Evolutionary conservation across 2,888 invertebrate species (phyloP).

Genomic region (Diogma glabrata): DNA sequence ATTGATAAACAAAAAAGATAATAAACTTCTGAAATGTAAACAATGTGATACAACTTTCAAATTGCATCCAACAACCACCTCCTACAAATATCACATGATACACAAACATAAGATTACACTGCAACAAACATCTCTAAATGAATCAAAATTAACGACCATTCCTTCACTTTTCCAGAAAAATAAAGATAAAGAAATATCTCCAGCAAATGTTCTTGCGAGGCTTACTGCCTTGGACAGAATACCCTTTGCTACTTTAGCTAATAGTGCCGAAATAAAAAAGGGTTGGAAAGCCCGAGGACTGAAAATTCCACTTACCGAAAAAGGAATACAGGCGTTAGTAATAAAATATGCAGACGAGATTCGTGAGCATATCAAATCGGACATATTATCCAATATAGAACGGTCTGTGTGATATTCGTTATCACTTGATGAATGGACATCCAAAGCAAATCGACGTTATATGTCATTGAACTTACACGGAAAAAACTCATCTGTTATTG

Average conservation of each 20-base stretch:
- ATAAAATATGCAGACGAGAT: neutral
- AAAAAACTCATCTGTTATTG: neutral
- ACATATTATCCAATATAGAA: slow-evolving; percentile 3
- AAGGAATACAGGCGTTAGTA: neutral
- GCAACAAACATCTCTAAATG: no score
- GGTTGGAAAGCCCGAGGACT: neutral
- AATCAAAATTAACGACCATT: no score
- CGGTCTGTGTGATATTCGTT: neutral
- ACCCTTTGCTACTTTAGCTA: slow-evolving; percentile 2
- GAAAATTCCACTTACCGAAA: slow-evolving; percentile 4
- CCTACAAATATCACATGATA: no score
- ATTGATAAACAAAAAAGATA: no score
- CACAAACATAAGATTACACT: no score
- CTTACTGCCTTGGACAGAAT: slow-evolving; percentile 2
- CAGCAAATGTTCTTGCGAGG: neutral
- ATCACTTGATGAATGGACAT: slow-evolving; percentile 1
- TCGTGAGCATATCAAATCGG: neutral
- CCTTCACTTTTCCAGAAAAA: no score
- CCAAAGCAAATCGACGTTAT: neutral
- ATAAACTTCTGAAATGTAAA: no score
- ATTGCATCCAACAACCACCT: no score
- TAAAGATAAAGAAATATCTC: no score
- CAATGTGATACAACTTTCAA: no score
- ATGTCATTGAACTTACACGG: neutral
- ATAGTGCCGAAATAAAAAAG: slow-evolving; percentile 3